Conservation (phyloP, 1,140 invertebrate species). For the Drosophila athabasca region DNA sequence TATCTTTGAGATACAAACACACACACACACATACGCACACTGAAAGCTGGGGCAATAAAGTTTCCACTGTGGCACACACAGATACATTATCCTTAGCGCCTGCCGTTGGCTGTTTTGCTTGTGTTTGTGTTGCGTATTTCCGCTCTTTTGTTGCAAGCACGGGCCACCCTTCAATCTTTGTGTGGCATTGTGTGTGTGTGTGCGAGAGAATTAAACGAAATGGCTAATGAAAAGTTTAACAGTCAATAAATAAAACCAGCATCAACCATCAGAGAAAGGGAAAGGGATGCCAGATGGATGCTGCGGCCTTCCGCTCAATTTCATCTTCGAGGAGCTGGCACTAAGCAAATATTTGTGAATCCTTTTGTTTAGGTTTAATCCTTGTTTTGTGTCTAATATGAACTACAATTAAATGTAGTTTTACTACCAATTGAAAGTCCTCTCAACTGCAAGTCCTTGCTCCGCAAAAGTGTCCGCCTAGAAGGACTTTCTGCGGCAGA, state of each 20-base stretch:
- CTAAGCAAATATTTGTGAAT: not conserved
- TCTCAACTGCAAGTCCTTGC: no score
- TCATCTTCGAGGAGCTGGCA: not conserved
- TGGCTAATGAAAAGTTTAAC: conserved; percentile 81
- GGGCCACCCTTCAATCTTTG: conserved; percentile 54
- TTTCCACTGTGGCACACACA: conserved; percentile 73
- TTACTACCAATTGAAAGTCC: no score
- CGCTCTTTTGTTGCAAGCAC: conserved; percentile 33
- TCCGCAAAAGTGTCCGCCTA: no score
- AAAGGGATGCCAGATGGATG: conserved; percentile 14
- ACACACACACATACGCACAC: conserved; percentile 31
- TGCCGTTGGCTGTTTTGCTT: conserved; percentile 52
- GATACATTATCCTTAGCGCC: conserved; percentile 77
- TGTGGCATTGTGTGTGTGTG: conserved; percentile 73
- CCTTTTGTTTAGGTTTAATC: conserved; percentile 9
- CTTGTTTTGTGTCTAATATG: not conserved
- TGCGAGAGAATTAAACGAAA: conserved; percentile 69
- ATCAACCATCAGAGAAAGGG: conserved; percentile 18
- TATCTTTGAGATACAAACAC: conserved; percentile 58
- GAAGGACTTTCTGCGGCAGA: conserved; percentile 52
- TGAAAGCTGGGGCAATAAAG: conserved; percentile 58
- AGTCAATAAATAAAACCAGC: conserved; percentile 73
- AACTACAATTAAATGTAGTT: not conserved
- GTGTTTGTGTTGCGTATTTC: conserved; percentile 46
- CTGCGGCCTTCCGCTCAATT: conserved; percentile 1